Conservation (phyloP, 2,888 invertebrate genomes). For the Glaucopsyche alexis region DNA sequence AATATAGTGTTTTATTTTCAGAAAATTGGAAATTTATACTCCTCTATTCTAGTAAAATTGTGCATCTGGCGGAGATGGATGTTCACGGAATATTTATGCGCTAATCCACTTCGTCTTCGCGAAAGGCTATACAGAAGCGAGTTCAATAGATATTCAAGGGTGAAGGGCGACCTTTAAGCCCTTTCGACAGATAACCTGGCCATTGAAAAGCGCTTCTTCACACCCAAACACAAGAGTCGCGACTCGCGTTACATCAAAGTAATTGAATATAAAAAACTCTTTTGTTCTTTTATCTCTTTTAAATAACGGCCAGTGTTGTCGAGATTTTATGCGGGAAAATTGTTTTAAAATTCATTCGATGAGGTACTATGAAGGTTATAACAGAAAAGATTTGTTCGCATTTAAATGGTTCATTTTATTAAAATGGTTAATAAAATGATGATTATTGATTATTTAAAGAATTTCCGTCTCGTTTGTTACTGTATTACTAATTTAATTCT, state of each 20-base stretch:
- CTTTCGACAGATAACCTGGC: constrained; percentile 62
- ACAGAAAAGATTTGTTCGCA: not conserved
- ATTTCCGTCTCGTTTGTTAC: not conserved
- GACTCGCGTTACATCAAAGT: constrained; percentile 32
- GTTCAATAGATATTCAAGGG: constrained; percentile 55
- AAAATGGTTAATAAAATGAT: too few species aligned
- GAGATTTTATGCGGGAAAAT: not conserved
- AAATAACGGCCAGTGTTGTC: not conserved
- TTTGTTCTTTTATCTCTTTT: constrained; percentile 26
- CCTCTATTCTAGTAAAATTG: not conserved
- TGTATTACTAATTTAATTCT: not conserved
- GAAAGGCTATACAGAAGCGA: constrained; percentile 36
- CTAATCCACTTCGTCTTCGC: not conserved
- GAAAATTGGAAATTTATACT: constrained; percentile 14
- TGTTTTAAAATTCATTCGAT: not conserved
- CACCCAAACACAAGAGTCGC: constrained; percentile 38
- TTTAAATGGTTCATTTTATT: too few species aligned
- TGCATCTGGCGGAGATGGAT: constrained; percentile 18
- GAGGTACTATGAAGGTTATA: not conserved
- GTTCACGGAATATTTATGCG: constrained; percentile 12
- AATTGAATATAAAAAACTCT: constrained; percentile 28
- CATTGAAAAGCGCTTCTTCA: constrained; percentile 62
- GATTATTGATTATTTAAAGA: not conserved
- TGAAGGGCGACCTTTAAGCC: constrained; percentile 59
- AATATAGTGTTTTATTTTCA: constrained; percentile 9